Evolutionary conservation across 2,797 vertebrate genomes (phyloP), one percentile per base, ranked within the genome.

Genomic region (Austrolebias charrua): DNA sequence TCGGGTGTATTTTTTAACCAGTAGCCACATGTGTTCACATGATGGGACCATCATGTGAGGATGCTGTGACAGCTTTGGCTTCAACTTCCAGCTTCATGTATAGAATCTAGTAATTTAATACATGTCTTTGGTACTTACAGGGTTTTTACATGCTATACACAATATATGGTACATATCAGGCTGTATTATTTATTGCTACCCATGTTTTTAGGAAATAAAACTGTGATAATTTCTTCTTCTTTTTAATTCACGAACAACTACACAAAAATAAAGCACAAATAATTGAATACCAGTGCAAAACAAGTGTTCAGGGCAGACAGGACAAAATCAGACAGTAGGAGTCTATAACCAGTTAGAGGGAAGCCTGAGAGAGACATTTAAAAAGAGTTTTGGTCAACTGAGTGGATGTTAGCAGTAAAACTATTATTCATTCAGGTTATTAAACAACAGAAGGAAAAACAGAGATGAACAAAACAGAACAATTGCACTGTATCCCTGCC

Each of bases 241-340:
- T 38, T 38, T 1, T 8, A 11, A 43, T 50, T 75, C 29, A 68
- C 40, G 48, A 64, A 40, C n/a, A n/a, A n/a, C n/a, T n/a, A n/a
- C 71, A 86, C 79, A 84, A 84, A 91, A 88, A 6, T 65, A 63
- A 24, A 24, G 24, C 24, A 24, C 24, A 24, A 77, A 68, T 73
- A 63, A 60, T 55, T 68, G 79, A 80, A 79, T 28, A 84, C 68
- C 83, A 86, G 86, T 88, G 85, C 87, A 88, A 81, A 72, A 84
- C 86, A 86, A 81, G 73, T 38, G 24, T 84, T 72, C 33, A 52
- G 63, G 64, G 67, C 68, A 68, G 60, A 74, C 18, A 4, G 10
- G 52, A 67, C 52, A 35, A 74, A 76, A 81, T 75, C 78, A 71
- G 64, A 79, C 60, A 8, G 44, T 54, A 70, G 75, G 63, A 55